Conservation (phyloP, 1,140 invertebrate species). For the Leguminivora glycinivorella region DNA sequence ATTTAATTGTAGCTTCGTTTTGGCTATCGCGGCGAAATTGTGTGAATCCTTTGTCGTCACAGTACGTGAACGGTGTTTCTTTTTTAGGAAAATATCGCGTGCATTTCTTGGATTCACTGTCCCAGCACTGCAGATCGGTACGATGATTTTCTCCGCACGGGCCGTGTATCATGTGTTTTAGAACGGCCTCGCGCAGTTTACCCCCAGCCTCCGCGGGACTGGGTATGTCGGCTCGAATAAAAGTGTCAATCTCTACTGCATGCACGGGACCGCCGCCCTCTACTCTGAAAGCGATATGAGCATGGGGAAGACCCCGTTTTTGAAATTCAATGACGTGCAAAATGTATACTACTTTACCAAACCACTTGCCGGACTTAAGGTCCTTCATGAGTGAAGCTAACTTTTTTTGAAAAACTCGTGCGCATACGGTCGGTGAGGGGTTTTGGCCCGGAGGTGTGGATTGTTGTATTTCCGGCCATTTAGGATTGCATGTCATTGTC, state of each 20-base stretch:
- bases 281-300: background rate
- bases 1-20: no score
- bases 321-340: background rate
- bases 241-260: background rate
- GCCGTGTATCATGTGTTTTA: no score
- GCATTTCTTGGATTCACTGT: no score
- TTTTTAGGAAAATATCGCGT: no score
- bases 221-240: background rate
- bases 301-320: background rate
- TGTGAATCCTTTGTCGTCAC: no score
- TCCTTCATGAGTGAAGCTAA: background rate
- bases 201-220: no score
- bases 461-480: conserved; percentile 6
- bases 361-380: background rate
- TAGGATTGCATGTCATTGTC: background rate
- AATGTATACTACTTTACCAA: background rate
- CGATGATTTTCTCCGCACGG: no score
- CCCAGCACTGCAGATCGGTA: no score
- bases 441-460: background rate
- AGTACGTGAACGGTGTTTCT: no score
- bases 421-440: background rate
- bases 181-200: no score
- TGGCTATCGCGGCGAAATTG: no score
- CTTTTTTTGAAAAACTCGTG: conserved; percentile 3
- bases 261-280: conserved; percentile 3